These are phyloP conservation scores for Macrostomum lignano DNA, from an alignment of 1,140 invertebrate species.

Conservation along the genomic window DNA sequence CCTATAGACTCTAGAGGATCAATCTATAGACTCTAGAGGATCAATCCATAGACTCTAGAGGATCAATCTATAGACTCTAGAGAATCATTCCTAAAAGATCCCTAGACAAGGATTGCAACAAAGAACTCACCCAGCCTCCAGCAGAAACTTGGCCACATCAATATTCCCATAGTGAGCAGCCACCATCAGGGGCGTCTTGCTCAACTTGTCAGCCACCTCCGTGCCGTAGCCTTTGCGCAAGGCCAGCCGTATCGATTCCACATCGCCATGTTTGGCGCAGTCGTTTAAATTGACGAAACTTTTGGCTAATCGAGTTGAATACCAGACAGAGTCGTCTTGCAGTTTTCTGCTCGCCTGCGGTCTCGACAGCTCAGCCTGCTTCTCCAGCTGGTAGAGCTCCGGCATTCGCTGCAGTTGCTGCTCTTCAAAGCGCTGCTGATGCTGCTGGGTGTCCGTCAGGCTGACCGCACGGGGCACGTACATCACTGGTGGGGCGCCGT, in stretches of 20 bases:
- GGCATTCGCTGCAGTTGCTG: no score
- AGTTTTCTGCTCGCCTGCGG: no score
- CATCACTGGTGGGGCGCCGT: conserved; percentile 19
- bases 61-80: no score
- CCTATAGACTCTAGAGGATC: no score
- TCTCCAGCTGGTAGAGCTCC: no score
- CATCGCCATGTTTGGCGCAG: conserved; percentile 18
- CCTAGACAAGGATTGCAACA: background rate
- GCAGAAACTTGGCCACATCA: conserved; percentile 19
- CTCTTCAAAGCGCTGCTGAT: no score
- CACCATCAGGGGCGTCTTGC: conserved; percentile 27
- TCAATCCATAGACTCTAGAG: no score
- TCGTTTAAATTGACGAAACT: conserved; percentile 23
- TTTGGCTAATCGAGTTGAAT: conserved; percentile 20
- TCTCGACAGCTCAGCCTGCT: no score
- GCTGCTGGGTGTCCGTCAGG: no score
- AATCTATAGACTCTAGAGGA: no score
- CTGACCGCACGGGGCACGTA: conserved; percentile 12
- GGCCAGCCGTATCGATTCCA: conserved; percentile 19
- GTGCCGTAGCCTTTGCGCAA: conserved; percentile 16
- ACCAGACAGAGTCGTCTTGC: conserved; percentile 26
- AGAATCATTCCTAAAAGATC: no score
- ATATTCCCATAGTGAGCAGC: conserved; percentile 18
- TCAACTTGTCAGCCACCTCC: conserved; percentile 24
- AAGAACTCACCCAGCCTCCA: conserved; percentile 16